These are phyloP conservation scores for Austrofundulus limnaeus DNA, from an alignment of 2,113 vertebrate species.

Conservation along the genomic window DNA sequence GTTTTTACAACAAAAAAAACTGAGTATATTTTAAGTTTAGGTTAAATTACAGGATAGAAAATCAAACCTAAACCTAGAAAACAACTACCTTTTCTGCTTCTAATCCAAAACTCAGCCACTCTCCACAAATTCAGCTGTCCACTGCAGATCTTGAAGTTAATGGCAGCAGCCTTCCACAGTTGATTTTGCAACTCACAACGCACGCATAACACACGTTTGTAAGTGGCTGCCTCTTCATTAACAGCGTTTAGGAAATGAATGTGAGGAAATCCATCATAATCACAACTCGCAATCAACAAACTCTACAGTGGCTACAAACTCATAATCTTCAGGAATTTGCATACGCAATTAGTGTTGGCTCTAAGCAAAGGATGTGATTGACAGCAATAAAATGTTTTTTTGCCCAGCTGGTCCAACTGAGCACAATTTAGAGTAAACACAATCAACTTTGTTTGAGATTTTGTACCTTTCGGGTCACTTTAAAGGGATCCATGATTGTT, in stretches of 20 bases:
- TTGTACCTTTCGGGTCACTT: not conserved
- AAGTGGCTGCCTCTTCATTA: constrained; percentile 68
- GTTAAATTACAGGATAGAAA: too few species aligned
- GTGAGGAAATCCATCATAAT: constrained; percentile 66
- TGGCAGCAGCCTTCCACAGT: constrained; percentile 27
- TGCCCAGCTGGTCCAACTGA: constrained; percentile 41
- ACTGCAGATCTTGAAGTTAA: constrained; percentile 51
- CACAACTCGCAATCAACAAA: constrained; percentile 60
- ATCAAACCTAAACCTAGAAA: too few species aligned
- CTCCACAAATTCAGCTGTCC: constrained; percentile 28
- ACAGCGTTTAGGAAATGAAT: constrained; percentile 44
- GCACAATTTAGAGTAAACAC: constrained; percentile 26
- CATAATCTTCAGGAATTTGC: constrained; percentile 65
- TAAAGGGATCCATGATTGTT: too few species aligned
- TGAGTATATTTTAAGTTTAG: too few species aligned
- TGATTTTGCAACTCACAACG: constrained; percentile 49
- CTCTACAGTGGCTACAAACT: constrained; percentile 49
- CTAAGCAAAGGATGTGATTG: constrained; percentile 58
- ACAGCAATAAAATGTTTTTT: constrained; percentile 49
- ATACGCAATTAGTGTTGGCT: constrained; percentile 68
- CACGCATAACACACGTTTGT: constrained; percentile 51
- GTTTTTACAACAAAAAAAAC: too few species aligned
- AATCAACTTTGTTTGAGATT: constrained; percentile 1
- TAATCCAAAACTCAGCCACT: constrained; percentile 1
- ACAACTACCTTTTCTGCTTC: too few species aligned